These are phyloP conservation scores for Eleutherodactylus coqui DNA, from an alignment of 2,797 vertebrate genomes.

Conservation along the genomic window DNA sequence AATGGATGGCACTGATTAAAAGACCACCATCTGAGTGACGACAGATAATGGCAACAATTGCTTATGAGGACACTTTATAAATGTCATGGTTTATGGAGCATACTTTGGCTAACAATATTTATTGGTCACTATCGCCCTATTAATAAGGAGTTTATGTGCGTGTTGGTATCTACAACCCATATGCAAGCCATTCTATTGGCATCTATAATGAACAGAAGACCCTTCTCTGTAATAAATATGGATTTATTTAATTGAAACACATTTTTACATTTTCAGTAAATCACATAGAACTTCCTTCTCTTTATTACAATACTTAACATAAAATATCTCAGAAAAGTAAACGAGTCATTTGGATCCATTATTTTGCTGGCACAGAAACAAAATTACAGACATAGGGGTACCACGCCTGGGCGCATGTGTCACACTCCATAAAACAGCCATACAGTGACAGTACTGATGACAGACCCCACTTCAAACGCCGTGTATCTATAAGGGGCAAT, in stretches of 20 bases:
- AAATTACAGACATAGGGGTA: not conserved
- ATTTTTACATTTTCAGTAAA: conserved; percentile 38
- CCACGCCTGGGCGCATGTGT: not conserved
- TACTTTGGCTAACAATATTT: not conserved
- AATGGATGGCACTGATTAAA: not conserved
- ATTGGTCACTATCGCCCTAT: not conserved
- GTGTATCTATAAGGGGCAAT: not conserved
- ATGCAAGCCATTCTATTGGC: not conserved
- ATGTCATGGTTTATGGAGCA: not conserved
- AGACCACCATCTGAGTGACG: not conserved
- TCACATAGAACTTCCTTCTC: conserved; percentile 25
- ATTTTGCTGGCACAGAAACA: conserved; percentile 30
- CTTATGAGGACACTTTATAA: not conserved
- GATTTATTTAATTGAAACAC: conserved; percentile 41
- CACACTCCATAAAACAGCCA: not conserved
- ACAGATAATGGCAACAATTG: no score
- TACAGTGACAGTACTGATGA: not conserved
- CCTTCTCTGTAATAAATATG: conserved; percentile 34
- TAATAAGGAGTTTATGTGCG: not conserved
- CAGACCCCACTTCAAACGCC: not conserved
- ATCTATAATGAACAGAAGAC: not conserved
- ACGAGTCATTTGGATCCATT: not conserved
- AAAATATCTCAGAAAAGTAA: conserved; percentile 35
- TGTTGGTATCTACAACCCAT: not conserved
- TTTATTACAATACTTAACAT: conserved; percentile 32